A percentile compares a stretch with the other conserved stretches of the same genome.
phyloP scores from a whole-genome alignment of 2,113 vertebrate genomes.

The Vireo altiloquus region DNA sequence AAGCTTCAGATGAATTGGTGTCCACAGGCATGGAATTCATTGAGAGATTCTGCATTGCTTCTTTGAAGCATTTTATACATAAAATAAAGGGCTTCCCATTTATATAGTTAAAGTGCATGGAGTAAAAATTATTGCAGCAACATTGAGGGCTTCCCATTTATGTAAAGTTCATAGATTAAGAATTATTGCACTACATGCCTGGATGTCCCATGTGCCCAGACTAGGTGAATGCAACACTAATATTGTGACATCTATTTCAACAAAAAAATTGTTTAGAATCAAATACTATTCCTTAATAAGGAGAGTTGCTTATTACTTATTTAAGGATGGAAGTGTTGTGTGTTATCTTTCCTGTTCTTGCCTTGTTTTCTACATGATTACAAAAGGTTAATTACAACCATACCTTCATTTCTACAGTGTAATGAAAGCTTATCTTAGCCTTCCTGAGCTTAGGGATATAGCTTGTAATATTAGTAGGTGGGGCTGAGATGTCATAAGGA shows the following conservation, averaged over 20 bases:
- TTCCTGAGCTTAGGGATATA: not conserved
- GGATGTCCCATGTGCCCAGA: not conserved
- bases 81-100: not conserved
- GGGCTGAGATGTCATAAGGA: not conserved
- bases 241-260: not conserved
- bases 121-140: not conserved
- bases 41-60: not conserved
- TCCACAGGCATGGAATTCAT: rapidly evolving
- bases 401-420: not conserved
- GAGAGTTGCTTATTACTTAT: not conserved
- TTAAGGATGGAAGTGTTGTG: not conserved
- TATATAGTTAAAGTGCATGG: not conserved
- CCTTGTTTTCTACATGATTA: not conserved
- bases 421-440: not conserved
- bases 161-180: not conserved
- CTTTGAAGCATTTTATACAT: not conserved
- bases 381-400: not conserved
- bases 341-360: not conserved
- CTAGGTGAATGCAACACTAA: not conserved
- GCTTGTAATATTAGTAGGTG: not conserved
- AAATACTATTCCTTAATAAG: not conserved
- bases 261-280: not conserved
- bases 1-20: not conserved
- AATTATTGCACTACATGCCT: not conserved
- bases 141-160: not conserved